phyloP scores from a whole-genome alignment of 2,113 vertebrate species.

The Corynorhinus townsendii region DNA sequence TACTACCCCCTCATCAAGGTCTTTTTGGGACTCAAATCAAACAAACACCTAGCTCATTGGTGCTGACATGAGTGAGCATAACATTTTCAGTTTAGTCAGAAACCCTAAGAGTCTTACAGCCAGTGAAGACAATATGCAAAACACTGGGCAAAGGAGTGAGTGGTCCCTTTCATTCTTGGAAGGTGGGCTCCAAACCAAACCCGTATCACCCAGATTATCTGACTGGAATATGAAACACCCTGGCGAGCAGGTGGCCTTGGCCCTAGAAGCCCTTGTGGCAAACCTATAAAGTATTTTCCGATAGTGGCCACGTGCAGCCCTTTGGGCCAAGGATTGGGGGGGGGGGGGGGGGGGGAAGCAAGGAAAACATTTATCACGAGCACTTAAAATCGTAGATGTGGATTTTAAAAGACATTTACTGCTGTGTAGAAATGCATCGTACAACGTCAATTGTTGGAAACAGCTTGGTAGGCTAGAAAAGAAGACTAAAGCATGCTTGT shows the following conservation, averaged over 20 bases:
- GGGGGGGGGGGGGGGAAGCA: rapidly evolving
- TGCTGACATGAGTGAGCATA: neutral
- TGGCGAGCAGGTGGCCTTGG: slow-evolving; percentile 27
- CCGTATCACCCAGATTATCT: slow-evolving; percentile 34
- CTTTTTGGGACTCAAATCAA: neutral
- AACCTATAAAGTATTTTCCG: slow-evolving; percentile 50
- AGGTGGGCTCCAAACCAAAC: slow-evolving; percentile 54
- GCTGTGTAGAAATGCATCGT: neutral
- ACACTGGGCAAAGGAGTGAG: neutral
- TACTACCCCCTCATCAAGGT: neutral
- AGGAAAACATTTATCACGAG: neutral
- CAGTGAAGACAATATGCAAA: neutral
- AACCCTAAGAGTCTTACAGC: neutral
- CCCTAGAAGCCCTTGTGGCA: neutral
- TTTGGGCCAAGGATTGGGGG: neutral
- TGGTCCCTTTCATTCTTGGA: slow-evolving; percentile 12
- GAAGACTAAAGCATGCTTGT: neutral
- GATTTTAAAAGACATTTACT: neutral
- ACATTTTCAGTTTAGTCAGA: neutral
- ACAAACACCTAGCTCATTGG: neutral
- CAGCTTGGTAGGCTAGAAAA: neutral
- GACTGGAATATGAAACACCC: slow-evolving; percentile 57
- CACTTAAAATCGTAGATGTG: neutral
- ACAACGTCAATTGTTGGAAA: neutral
- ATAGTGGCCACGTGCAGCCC: neutral